phyloP scores from a whole-genome alignment of 2,113 vertebrate species.

The Pampusana beccarii region DNA sequence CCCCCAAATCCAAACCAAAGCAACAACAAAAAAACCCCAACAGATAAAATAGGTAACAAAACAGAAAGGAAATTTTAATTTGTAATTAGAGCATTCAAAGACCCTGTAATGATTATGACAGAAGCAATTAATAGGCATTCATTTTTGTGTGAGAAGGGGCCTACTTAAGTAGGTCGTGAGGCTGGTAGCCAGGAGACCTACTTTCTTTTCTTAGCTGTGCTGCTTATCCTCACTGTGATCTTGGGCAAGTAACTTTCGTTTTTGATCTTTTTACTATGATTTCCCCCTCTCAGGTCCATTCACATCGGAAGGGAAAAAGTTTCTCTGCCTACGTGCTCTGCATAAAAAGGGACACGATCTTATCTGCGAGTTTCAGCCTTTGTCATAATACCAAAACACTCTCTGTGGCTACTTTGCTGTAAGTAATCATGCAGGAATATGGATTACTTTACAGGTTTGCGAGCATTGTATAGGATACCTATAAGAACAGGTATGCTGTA shows the following conservation, averaged over 20 bases:
- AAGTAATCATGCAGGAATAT: not conserved
- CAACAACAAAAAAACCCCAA: not conserved
- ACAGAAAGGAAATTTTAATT: not conserved
- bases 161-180: not conserved
- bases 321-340: not conserved
- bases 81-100: constrained; percentile 13
- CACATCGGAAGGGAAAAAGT: not conserved
- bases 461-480: not conserved
- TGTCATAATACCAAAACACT: not conserved
- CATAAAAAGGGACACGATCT: not conserved
- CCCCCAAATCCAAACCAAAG: no score
- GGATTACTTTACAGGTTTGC: not conserved
- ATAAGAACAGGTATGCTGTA: not conserved
- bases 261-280: not conserved
- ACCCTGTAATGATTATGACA: not conserved
- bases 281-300: not conserved
- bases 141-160: not conserved
- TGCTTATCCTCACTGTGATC: not conserved
- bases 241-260: not conserved
- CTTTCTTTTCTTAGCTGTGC: not conserved
- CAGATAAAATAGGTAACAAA: not conserved
- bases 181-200: constrained; percentile 21
- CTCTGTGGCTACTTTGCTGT: not conserved
- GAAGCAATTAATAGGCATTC: constrained; percentile 11
- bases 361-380: not conserved